Base-by-base conservation (phyloP, 2,113 vertebrate species). In the Macquaria australasica region DNA sequence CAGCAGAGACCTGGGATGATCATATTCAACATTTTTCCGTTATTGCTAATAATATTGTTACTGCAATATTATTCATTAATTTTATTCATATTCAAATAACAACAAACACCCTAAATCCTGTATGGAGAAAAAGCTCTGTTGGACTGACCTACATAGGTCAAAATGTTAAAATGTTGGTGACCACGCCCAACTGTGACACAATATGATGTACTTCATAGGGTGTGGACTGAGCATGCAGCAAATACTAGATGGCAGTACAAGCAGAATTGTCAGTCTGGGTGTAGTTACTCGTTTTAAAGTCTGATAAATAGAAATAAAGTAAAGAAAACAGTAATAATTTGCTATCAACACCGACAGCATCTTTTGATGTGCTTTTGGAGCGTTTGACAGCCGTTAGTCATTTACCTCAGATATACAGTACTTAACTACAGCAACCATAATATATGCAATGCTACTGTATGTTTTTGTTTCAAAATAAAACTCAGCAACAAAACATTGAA, bases 401-500 rank as follows among this genome's bases (percentile, higher is more conserved):
- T 66, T 66, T 23, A 58, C 6, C 39, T 39, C 53, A 39, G 5
- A 64, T 39, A 20, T 43, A 43, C 43, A 43, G 43, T 34, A 31
- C 31, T 43, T 23, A n/a, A 56, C 50, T 69, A 55, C 53, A 71
- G 50, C 23, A 48, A 68, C 25, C 6, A 18, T 28, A 71, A 59
- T 16, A 12, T 48, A 68, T 63, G 59, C 53, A 85, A 55, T 77
- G 72, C 25, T 53, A 16, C n/a, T 20, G n/a, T 41, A 37, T 34
- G 34, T 86, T 73, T 77, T 23, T 55, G 14, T 48, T 84, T 12
- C 48, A 79, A 79, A 72, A 77, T 34, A 23, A 59, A 77, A 79
- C 68, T 48, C 14, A 6, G 8, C 51, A 62, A 62, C 28, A 55
- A 37, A 23, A 66, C 55, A 56, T 79, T 81, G 16, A 84, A 86